phyloP scores from a whole-genome alignment of 1,140 invertebrate species.

The Drosophila watanabei region DNA sequence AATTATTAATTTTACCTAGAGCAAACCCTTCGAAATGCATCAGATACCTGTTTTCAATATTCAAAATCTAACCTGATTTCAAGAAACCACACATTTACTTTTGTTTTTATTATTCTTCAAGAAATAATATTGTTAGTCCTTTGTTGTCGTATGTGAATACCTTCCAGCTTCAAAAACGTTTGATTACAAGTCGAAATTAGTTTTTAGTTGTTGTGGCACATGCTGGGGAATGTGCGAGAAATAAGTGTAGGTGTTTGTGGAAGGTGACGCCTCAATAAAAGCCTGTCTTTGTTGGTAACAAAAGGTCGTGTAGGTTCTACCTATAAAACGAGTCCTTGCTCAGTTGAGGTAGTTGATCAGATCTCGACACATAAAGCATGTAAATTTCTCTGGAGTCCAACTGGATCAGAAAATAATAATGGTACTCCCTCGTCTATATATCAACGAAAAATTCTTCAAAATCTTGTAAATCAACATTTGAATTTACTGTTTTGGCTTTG shows the following conservation, averaged over 20 bases:
- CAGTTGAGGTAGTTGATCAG: conserved; percentile 18
- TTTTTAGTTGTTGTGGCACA: conserved; percentile 1
- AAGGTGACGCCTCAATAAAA: conserved; percentile 16
- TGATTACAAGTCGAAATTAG: conserved; percentile 1
- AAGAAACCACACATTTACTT: conserved; percentile 13
- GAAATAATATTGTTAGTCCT: conserved; percentile 9
- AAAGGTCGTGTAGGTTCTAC: background rate
- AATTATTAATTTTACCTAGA: background rate
- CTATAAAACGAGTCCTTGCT: conserved; percentile 13
- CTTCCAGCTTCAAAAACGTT: conserved; percentile 18
- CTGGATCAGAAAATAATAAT: conserved; percentile 24
- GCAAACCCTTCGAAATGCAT: conserved; percentile 14
- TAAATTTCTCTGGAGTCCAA: conserved; percentile 21
- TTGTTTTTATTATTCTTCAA: background rate
- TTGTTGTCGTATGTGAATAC: conserved; percentile 12
- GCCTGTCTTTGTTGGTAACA: conserved; percentile 1
- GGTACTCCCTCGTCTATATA: conserved; percentile 13
- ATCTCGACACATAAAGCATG: conserved; percentile 18
- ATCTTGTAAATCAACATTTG: conserved; percentile 13
- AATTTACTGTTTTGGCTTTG: conserved; percentile 7
- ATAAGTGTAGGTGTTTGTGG: background rate
- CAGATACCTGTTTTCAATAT: conserved; percentile 19
- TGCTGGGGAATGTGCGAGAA: background rate
- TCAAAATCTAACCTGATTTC: conserved; percentile 18
- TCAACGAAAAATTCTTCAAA: conserved; percentile 5